Base-by-base conservation (phyloP, 1,140 invertebrate genomes). In the Aleiodes sp. region DNA sequence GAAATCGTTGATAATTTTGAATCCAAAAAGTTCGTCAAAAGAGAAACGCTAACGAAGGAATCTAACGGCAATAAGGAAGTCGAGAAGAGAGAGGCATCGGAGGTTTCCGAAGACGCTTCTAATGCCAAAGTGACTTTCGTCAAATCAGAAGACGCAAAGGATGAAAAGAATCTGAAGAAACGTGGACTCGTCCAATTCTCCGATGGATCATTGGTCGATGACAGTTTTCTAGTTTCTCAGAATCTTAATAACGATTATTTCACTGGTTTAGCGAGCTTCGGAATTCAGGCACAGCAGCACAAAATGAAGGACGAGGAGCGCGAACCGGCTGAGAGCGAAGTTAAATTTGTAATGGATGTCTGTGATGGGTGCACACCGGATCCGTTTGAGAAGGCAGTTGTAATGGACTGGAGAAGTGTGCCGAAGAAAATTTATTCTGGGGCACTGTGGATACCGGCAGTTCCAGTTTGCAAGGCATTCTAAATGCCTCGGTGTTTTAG, bases 241-340 rank as follows among this genome's bases (percentile, higher is more conserved):
- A 52, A 76, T 72, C 12, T 81, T 4, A 81, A 80, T n/a, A 70
- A 73, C 14, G 76, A 83, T 4, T 84, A 80, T 31, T 81, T 90
- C 6, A 82, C 82, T n/a, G 92, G 92, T 6, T 80, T 93, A 12
- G 89, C 91, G 3, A 90, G 89, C 59, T 91, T 92, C n/a, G 90
- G 91, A 0, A 85, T 88, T 4, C 89, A 91, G 57, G 70, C 87
- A 16, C 86, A 87, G 4, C 84, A 89, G 7, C 84, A 63, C 79
- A 16, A 74, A 82, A 73, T 76, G 86, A 83, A 78, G n/a, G 85
- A 88, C 39, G 89, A 93, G 29, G 92, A 93, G 73, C 87, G 91
- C n/a, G 93, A 94, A 73, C 93, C 93, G 0, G 93, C 93, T 0
- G 93, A 94, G 79, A 92, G 89, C 19, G 93, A 95, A 80, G 93